Evolutionary conservation across 2,113 vertebrate genomes (phyloP), one percentile per base, ranked within the genome.

Genomic region (Naja naja): DNA sequence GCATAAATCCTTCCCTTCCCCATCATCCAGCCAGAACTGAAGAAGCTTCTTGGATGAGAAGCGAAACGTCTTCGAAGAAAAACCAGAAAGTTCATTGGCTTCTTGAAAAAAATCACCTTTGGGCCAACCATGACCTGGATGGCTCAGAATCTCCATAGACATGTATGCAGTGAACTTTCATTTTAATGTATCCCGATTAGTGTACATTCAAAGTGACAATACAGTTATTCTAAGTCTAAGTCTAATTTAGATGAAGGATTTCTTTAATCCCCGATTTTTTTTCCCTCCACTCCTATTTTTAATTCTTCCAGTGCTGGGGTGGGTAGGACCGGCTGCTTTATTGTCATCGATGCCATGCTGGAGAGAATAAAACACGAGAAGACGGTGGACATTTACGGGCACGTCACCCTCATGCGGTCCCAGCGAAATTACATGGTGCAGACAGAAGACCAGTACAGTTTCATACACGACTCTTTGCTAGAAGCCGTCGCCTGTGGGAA

Each of bases 381-480:
- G 97, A 99, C 99, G 0, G 99, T 99, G 91, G 99, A 99, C 95
- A 99, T 99, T 74, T 99, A 99, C 0, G 99, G 99, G 5, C 99
- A 99, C 0, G 99, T 99, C 97, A 99, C 99, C 0, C 98, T 99
- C 95, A 99, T 99, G 99, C 97, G 99, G 60, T 98, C 99, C 0
- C 99, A 99, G 97, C 97, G 99, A 14, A 99, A 99, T 97, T 99
- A 99, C 98, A 99, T 99, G 99, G 99, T 99, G 69, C 99, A 99
- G 98, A 99, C 99, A 0, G 99, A 99, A 94, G 99, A 99, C 96
- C 99, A 99, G 98, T 99, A 99, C 98, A 99, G 99, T 98, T 99
- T 99, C 97, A 99, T 99, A 93, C 99, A 99, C 5, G 99, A 99
- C 49, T 99, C 99, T 0, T 97, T 99, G 98, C 98, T 99, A 39